Percentiles rank a stretch among this genome's conserved stretches.
Conservation (phyloP, 1,140 invertebrate genomes). For the Oreohelix idahoensis region DNA sequence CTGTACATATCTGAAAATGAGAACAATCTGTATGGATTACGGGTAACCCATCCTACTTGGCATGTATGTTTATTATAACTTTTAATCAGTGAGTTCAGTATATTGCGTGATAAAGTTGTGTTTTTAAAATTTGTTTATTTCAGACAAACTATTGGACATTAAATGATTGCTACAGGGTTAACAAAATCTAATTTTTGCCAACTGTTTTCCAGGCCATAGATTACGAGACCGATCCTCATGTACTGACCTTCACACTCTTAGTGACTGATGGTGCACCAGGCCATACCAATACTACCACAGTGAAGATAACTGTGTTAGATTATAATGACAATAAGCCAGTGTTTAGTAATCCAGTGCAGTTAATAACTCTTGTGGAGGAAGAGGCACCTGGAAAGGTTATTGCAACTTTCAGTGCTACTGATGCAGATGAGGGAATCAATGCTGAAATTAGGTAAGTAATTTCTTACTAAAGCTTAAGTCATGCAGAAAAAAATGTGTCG, state of each 20-base stretch:
- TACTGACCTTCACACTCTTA: constrained; percentile 55
- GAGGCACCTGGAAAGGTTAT: constrained; percentile 45
- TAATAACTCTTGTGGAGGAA: constrained; percentile 48
- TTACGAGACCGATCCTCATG: constrained; percentile 48
- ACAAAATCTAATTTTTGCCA: too few species aligned
- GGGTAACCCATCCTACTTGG: too few species aligned
- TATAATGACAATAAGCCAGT: constrained; percentile 60
- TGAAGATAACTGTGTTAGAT: constrained; percentile 55
- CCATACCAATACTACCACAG: constrained; percentile 51
- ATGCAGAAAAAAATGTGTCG: too few species aligned
- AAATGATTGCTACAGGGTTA: too few species aligned
- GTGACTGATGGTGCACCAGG: constrained; percentile 51
- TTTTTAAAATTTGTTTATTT: too few species aligned
- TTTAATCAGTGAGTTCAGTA: too few species aligned
- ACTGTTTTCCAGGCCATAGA: constrained; percentile 43
- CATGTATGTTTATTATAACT: too few species aligned
- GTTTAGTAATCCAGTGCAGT: constrained; percentile 47
- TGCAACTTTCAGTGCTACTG: constrained; percentile 51
- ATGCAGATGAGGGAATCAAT: constrained; percentile 57
- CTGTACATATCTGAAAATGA: too few species aligned
- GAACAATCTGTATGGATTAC: too few species aligned
- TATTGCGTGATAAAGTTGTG: too few species aligned
- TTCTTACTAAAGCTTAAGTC: too few species aligned
- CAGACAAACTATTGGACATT: too few species aligned
- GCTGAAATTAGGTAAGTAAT: constrained; percentile 17